phyloP scores from a whole-genome alignment of 1,140 invertebrate genomes.

The Bilobella aurantiaca region DNA sequence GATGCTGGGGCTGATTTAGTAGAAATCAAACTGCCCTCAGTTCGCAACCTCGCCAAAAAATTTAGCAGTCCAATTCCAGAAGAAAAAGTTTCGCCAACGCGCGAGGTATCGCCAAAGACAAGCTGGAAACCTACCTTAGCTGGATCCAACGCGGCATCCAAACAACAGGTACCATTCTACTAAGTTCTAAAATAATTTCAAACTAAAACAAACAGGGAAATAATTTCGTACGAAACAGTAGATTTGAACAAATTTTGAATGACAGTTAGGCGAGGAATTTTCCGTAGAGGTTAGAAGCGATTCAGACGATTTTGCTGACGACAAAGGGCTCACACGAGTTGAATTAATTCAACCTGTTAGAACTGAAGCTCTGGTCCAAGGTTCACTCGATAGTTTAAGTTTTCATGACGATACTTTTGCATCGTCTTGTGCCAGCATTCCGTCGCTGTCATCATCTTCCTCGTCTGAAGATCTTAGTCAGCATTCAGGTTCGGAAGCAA shows the following conservation, averaged over 20 bases:
- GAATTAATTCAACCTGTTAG: background rate
- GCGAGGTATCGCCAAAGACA: background rate
- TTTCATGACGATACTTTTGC: too few species aligned
- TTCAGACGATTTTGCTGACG: too few species aligned
- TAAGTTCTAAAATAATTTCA: background rate
- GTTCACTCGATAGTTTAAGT: too few species aligned
- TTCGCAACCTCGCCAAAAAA: conserved; percentile 27
- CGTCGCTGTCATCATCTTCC: background rate
- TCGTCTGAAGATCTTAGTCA: background rate
- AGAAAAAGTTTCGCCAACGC: background rate
- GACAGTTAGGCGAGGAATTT: too few species aligned
- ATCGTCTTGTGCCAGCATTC: too few species aligned
- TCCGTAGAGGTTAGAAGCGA: too few species aligned
- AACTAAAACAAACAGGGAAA: background rate
- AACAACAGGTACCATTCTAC: conserved; percentile 6
- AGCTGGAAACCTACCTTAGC: background rate
- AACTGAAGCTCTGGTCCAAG: too few species aligned
- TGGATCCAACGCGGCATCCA: background rate
- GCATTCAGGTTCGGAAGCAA: background rate
- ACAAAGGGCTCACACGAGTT: background rate
- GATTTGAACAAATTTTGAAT: too few species aligned
- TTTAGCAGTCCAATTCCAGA: conserved; percentile 15
- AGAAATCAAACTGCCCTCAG: conserved; percentile 30
- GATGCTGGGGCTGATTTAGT: conserved; percentile 16
- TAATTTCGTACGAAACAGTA: too few species aligned